These are phyloP conservation scores for Tapirus indicus DNA, from an alignment of 2,797 vertebrate genomes.

Conservation along the genomic window DNA sequence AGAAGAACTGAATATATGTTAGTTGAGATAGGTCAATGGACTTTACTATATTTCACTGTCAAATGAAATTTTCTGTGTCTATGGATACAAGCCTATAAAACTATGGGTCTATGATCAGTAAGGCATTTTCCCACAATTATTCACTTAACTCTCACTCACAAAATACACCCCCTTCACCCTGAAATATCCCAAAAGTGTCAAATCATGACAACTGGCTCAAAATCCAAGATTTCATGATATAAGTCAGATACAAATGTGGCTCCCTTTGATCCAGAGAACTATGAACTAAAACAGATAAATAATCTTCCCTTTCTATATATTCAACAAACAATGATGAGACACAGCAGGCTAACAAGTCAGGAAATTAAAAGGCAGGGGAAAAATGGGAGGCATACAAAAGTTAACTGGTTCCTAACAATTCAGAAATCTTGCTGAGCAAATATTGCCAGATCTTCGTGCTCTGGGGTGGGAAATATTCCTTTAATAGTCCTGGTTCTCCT, in stretches of 20 bases:
- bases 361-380: not conserved
- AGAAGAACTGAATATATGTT: not conserved
- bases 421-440: not conserved
- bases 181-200: not conserved
- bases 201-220: not conserved
- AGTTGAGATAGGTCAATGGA: not conserved
- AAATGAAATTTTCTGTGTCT: not conserved
- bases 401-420: not conserved
- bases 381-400: not conserved
- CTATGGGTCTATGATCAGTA: not conserved
- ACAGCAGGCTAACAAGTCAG: not conserved
- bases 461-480: not conserved
- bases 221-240: not conserved
- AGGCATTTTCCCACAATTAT: not conserved
- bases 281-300: not conserved
- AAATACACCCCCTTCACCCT: not conserved
- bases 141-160: not conserved
- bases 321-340: not conserved
- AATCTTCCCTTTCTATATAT: not conserved
- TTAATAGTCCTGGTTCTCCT: not conserved
- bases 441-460: not conserved
- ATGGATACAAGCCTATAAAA: not conserved
- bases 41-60: not conserved
- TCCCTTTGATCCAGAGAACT: not conserved
- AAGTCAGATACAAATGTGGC: not conserved